These are phyloP conservation scores for Pyrgus malvae DNA, from an alignment of 2,888 invertebrate species.

Conservation along the genomic window DNA sequence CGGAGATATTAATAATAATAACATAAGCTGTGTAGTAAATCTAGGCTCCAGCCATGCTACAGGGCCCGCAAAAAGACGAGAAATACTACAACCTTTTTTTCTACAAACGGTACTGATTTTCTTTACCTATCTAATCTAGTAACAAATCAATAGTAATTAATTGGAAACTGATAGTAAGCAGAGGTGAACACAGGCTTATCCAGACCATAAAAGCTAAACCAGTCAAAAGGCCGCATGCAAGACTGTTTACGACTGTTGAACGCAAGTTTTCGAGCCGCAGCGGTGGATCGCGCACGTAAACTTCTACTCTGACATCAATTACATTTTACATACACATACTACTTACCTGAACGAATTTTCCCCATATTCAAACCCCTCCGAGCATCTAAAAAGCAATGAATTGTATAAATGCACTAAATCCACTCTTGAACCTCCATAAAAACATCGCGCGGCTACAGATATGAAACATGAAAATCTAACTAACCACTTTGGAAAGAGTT, in stretches of 20 bases:
- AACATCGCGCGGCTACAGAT: conserved; percentile 7
- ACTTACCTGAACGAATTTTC: conserved; percentile 13
- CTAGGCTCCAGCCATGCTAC: too few relatives aligned
- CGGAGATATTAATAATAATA: too few relatives aligned
- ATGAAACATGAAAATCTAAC: conserved; percentile 16
- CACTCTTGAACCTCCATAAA: conserved; percentile 18
- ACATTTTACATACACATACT: conserved; percentile 41
- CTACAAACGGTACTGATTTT: too few relatives aligned
- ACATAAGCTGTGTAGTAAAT: too few relatives aligned
- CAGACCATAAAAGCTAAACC: conserved; percentile 3
- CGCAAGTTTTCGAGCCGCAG: conserved; percentile 42
- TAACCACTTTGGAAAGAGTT: conserved; percentile 2
- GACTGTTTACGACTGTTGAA: conserved; percentile 55
- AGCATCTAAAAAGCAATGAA: conserved; percentile 13
- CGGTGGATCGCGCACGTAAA: conserved; percentile 36
- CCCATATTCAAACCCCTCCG: conserved; percentile 1
- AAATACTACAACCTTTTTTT: too few relatives aligned
- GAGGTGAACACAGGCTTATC: background rate
- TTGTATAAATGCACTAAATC: conserved; percentile 20
- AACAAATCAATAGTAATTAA: too few relatives aligned
- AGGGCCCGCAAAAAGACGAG: too few relatives aligned
- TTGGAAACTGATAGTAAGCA: too few relatives aligned
- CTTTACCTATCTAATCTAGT: too few relatives aligned
- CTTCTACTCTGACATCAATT: conserved; percentile 37
- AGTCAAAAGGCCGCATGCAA: conserved; percentile 26